A percentile compares a stretch with the other conserved stretches of the same genome.
These are phyloP conservation scores for Gasterosteus aculeatus DNA, from an alignment of 2,113 vertebrate genomes.

Conservation along the genomic window DNA sequence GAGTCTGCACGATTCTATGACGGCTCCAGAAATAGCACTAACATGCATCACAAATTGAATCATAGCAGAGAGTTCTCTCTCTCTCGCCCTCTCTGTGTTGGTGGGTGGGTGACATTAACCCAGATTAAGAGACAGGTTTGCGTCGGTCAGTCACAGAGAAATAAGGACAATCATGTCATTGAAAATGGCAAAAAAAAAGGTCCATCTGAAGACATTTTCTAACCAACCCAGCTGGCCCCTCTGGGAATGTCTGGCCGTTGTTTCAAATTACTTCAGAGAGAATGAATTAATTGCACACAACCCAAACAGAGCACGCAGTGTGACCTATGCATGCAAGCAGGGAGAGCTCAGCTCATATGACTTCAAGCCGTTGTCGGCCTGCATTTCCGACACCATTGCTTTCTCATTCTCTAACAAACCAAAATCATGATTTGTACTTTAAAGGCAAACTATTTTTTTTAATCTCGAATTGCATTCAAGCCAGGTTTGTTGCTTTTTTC, in stretches of 20 bases:
- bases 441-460: neutral
- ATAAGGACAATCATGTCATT: constrained; percentile 50
- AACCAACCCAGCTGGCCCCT: constrained; percentile 41
- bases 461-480: neutral
- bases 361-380: constrained; percentile 17
- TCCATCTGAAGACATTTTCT: constrained; percentile 55
- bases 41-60: constrained; percentile 60
- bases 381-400: neutral
- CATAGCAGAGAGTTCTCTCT: constrained; percentile 32
- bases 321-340: constrained; percentile 44
- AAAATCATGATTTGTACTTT: neutral
- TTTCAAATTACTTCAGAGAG: constrained; percentile 68
- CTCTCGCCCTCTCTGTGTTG: constrained; percentile 7
- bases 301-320: constrained; percentile 46
- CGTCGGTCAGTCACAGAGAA: constrained; percentile 36
- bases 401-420: neutral
- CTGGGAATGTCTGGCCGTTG: constrained; percentile 64
- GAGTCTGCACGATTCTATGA: constrained; percentile 72
- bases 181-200: constrained; percentile 28
- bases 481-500: neutral
- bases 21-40: constrained; percentile 58
- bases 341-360: constrained; percentile 34
- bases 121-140: constrained; percentile 26
- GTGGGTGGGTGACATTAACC: constrained; percentile 15
- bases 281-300: constrained; percentile 56